These are phyloP conservation scores for Hyles euphorbiae DNA, from an alignment of 1,140 invertebrate species.

Conservation along the genomic window DNA sequence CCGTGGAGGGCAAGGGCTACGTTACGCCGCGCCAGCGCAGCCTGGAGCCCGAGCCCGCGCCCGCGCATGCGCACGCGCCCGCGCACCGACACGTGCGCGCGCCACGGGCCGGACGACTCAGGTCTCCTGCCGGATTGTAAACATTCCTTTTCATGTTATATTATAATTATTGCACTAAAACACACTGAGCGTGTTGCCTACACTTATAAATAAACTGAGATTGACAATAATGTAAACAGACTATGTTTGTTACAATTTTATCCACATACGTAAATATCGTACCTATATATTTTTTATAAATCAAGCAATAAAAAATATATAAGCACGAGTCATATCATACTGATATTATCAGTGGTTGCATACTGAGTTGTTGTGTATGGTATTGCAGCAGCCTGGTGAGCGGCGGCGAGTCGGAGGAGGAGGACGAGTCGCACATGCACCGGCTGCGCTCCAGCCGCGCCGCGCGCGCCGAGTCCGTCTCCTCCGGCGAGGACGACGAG, in stretches of 20 bases:
- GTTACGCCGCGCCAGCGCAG: conserved; percentile 87
- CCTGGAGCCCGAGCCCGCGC: conserved; percentile 81
- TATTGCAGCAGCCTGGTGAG: conserved; percentile 78
- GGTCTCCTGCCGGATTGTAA: too few relatives aligned
- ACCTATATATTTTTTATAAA: too few relatives aligned
- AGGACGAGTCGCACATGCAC: conserved; percentile 83
- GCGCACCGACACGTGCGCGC: conserved; percentile 14
- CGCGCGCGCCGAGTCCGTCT: conserved; percentile 86
- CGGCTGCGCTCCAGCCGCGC: conserved; percentile 84
- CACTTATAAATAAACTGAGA: too few relatives aligned
- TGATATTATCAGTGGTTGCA: too few relatives aligned
- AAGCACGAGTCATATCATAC: too few relatives aligned
- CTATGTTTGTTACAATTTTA: too few relatives aligned
- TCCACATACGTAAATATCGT: too few relatives aligned
- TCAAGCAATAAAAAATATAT: too few relatives aligned
- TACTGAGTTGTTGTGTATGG: not conserved
- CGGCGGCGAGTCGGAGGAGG: conserved; percentile 84
- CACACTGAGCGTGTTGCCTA: too few relatives aligned
- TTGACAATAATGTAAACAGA: too few relatives aligned
- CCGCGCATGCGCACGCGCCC: conserved; percentile 67
- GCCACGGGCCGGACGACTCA: not conserved
- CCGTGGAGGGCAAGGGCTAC: conserved; percentile 90
- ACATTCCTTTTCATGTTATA: too few relatives aligned
- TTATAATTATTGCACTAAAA: too few relatives aligned
- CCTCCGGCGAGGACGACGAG: conserved; percentile 91